Evolutionary conservation across 2,888 invertebrate species (phyloP).

Genomic region (Cataglyphis livida): DNA sequence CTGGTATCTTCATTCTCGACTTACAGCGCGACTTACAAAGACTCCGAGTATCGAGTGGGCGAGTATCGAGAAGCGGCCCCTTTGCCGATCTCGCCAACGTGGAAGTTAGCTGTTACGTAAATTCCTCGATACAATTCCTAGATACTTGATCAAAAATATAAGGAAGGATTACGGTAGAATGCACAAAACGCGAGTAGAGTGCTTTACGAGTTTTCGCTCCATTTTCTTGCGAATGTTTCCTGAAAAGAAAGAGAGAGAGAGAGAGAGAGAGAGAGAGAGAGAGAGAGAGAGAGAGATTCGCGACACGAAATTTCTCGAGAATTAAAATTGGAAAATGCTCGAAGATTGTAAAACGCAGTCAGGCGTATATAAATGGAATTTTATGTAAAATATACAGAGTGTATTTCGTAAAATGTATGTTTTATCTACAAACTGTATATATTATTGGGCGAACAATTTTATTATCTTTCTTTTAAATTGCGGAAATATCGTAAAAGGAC

Average conservation of each 20-base stretch:
- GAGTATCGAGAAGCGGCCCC: conserved; percentile 29
- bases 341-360: not conserved
- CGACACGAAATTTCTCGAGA: conserved; percentile 1
- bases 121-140: conserved; percentile 26
- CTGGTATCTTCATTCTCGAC: conserved; percentile 59
- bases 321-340: not conserved
- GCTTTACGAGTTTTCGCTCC: not conserved
- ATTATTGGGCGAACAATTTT: not conserved
- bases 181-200: not conserved
- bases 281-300: not conserved
- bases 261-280: not conserved
- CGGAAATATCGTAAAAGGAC: not conserved
- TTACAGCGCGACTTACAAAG: conserved; percentile 62
- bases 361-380: not conserved
- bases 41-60: conserved; percentile 34
- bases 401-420: not conserved
- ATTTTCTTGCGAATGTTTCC: not conserved
- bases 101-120: conserved; percentile 29
- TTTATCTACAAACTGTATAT: not conserved
- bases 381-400: not conserved
- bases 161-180: not conserved
- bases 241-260: not conserved
- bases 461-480: conserved; percentile 20
- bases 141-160: conserved; percentile 23
- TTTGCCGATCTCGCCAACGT: not conserved